Percentiles rank a stretch among this genome's conserved stretches.
phyloP scores from a whole-genome alignment of 1,140 invertebrate genomes.

The Musca domestica region DNA sequence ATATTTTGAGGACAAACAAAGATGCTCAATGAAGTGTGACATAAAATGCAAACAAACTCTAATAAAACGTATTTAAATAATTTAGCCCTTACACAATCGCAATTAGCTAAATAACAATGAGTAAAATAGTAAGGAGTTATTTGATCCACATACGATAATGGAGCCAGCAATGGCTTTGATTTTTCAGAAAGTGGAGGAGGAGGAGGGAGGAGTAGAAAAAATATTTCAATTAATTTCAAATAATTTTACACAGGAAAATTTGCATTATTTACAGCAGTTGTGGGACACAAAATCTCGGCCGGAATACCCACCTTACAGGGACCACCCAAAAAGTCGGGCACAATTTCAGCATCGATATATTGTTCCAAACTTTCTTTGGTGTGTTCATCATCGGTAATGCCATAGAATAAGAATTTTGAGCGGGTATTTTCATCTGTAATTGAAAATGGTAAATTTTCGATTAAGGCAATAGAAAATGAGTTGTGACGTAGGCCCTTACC shows the following conservation, averaged over 20 bases:
- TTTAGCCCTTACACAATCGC: conserved; percentile 51
- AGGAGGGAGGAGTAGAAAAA: conserved; percentile 18
- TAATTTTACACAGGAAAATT: neutral
- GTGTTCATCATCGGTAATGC: conserved; percentile 81
- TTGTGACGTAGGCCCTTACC: too few species aligned
- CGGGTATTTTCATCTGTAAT: conserved; percentile 87
- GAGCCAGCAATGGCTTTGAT: conserved; percentile 32
- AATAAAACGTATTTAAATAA: neutral
- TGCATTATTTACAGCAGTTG: neutral
- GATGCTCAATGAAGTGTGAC: too few species aligned
- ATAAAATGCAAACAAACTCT: too few species aligned
- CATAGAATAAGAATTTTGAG: conserved; percentile 92
- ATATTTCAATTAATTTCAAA: neutral
- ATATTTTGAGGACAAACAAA: too few species aligned
- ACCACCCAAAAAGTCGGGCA: conserved; percentile 91
- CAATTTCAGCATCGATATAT: conserved; percentile 81
- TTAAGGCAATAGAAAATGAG: neutral
- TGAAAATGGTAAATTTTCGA: neutral
- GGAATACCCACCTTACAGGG: conserved; percentile 73
- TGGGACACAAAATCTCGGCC: neutral
- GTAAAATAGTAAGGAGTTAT: conserved; percentile 48
- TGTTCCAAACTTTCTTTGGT: conserved; percentile 75
- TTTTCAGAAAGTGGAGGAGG: conserved; percentile 1
- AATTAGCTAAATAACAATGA: conserved; percentile 53
- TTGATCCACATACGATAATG: conserved; percentile 46